Evolutionary conservation across 2,888 invertebrate genomes (phyloP).

Genomic region (Apamea crenata): DNA sequence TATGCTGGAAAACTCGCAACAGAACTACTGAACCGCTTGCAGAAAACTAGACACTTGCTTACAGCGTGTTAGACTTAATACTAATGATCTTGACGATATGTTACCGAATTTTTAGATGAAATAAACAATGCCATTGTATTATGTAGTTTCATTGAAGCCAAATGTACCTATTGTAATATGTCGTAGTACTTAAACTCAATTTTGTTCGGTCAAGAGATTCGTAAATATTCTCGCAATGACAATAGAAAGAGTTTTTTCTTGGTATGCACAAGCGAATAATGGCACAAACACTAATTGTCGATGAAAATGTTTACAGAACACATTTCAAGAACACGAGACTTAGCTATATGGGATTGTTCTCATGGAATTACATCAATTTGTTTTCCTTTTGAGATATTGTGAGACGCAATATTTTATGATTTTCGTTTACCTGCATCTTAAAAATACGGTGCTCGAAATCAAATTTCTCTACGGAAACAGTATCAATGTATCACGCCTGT

Average conservation of each 20-base stretch:
- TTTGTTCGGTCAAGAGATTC: not conserved
- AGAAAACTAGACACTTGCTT: not conserved
- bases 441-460: not conserved
- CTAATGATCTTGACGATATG: not conserved
- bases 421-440: not conserved
- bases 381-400: conserved; percentile 1
- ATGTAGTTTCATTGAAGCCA: not conserved
- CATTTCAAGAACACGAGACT: conserved; percentile 23
- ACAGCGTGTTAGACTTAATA: not conserved
- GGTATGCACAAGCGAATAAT: not conserved
- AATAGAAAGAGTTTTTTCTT: conserved; percentile 8
- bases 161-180: conserved; percentile 10
- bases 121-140: not conserved
- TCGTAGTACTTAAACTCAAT: not conserved
- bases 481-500: not conserved
- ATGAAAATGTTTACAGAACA: conserved; percentile 34
- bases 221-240: conserved; percentile 25
- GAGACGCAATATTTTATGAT: not conserved
- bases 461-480: not conserved
- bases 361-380: conserved; percentile 3
- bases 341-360: conserved; percentile 29
- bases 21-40: not conserved
- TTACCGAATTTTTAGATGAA: not conserved
- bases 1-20: not conserved
- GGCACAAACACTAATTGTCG: conserved; percentile 15